Conservation (phyloP, 2,888 invertebrate species). For the Microchrysa polita region DNA sequence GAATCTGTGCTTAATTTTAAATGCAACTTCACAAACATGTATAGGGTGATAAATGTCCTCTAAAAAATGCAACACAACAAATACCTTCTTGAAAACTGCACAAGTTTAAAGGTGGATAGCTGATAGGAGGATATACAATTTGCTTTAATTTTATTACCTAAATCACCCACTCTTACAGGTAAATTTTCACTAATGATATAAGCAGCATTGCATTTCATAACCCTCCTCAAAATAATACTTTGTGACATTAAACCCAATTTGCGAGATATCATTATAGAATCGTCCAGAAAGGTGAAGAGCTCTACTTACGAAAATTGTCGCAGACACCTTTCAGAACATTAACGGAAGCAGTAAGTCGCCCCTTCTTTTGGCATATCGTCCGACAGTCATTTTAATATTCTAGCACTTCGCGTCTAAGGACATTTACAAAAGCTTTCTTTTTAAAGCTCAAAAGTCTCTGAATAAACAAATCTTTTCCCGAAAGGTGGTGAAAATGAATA, state of each 20-base stretch:
- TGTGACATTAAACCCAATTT: not conserved
- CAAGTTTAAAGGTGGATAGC: too few relatives aligned
- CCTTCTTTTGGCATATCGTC: not conserved
- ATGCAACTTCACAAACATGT: too few relatives aligned
- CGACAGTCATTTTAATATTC: too few relatives aligned
- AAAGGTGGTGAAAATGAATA: conserved; percentile 1
- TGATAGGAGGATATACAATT: too few relatives aligned
- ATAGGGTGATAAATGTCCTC: too few relatives aligned
- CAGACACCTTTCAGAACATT: not conserved
- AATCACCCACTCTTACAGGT: too few relatives aligned
- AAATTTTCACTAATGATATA: too few relatives aligned
- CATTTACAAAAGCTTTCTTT: not conserved
- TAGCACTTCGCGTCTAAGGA: not conserved
- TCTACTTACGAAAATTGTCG: not conserved
- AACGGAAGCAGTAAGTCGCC: not conserved
- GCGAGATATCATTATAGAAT: not conserved
- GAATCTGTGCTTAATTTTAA: too few relatives aligned
- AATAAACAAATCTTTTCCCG: not conserved
- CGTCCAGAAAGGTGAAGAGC: not conserved
- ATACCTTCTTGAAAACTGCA: too few relatives aligned
- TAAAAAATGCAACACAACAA: too few relatives aligned
- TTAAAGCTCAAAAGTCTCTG: not conserved
- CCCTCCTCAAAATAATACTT: not conserved
- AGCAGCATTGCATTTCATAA: too few relatives aligned
- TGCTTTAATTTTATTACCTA: too few relatives aligned